These are phyloP conservation scores for Clavelina lepadiformis DNA, from an alignment of 23 tunicate species.

Conservation along the genomic window DNA sequence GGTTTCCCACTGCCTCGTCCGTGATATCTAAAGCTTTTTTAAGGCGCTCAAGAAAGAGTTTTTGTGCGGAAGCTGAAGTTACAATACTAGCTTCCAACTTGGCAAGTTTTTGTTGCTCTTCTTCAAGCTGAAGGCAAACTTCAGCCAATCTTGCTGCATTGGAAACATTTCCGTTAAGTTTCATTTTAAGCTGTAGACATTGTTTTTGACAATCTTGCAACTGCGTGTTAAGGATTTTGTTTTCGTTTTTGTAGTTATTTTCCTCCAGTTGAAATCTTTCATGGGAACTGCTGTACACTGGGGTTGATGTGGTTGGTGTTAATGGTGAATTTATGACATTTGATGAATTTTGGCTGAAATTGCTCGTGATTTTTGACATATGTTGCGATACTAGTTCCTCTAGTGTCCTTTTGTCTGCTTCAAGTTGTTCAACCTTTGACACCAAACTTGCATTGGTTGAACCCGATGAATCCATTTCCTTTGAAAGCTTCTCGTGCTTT, in stretches of 20 bases:
- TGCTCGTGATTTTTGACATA: constrained; percentile 62
- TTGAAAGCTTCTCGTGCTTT: constrained; percentile 27
- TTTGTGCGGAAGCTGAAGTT: not conserved
- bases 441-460: constrained; percentile 6
- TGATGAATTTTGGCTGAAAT: constrained; percentile 16
- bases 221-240: not conserved
- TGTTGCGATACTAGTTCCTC: constrained; percentile 69
- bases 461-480: constrained; percentile 1
- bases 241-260: too few species aligned
- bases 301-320: not conserved
- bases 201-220: constrained; percentile 4
- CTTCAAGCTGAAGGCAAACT: constrained; percentile 8
- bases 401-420: constrained; percentile 74
- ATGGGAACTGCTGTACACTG: not conserved
- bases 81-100: constrained; percentile 2
- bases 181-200: constrained; percentile 14
- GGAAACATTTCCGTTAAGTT: not conserved
- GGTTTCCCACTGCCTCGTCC: not conserved
- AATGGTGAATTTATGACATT: not conserved
- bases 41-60: not conserved
- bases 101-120: constrained; percentile 14
- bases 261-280: not conserved
- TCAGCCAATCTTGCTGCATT: constrained; percentile 9
- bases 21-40: constrained; percentile 6
- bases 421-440: constrained; percentile 38